phyloP scores from a whole-genome alignment of 2,888 invertebrate genomes.

The Apodemia zela region DNA sequence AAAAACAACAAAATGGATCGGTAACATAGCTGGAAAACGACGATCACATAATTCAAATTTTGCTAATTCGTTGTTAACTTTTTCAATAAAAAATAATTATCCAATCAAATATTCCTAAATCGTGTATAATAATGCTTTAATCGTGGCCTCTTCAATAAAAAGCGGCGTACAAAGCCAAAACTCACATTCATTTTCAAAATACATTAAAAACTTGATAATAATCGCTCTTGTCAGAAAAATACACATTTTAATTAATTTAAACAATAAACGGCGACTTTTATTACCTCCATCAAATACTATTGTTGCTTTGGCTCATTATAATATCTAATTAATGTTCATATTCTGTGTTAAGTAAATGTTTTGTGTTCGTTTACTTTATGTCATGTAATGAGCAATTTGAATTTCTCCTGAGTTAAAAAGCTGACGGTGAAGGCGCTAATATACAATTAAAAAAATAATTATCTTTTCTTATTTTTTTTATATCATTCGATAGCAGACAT shows the following conservation, averaged over 20 bases:
- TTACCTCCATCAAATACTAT: conserved; percentile 3
- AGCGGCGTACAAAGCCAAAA: neutral
- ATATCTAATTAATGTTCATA: conserved; percentile 12
- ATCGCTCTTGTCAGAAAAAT: conserved; percentile 14
- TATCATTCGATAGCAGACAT: no score
- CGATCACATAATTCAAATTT: neutral
- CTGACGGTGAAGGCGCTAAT: neutral
- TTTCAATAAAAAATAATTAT: neutral
- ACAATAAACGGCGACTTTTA: conserved; percentile 12
- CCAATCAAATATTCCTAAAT: neutral
- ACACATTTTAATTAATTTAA: conserved; percentile 14
- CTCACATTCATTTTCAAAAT: neutral
- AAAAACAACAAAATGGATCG: neutral
- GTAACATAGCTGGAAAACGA: neutral
- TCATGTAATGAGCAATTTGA: neutral
- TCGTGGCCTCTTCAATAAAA: conserved; percentile 2
- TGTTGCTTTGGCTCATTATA: conserved; percentile 11
- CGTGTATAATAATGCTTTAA: neutral
- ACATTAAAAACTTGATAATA: conserved; percentile 10
- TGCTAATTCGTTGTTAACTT: neutral
- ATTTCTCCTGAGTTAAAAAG: neutral
- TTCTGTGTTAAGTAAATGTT: conserved; percentile 13
- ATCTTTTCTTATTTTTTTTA: no score
- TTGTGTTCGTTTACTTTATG: neutral
- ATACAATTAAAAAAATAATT: no score